phyloP scores from a whole-genome alignment of 2,797 vertebrate genomes.

The Tokudaia tokunoshimensis region DNA sequence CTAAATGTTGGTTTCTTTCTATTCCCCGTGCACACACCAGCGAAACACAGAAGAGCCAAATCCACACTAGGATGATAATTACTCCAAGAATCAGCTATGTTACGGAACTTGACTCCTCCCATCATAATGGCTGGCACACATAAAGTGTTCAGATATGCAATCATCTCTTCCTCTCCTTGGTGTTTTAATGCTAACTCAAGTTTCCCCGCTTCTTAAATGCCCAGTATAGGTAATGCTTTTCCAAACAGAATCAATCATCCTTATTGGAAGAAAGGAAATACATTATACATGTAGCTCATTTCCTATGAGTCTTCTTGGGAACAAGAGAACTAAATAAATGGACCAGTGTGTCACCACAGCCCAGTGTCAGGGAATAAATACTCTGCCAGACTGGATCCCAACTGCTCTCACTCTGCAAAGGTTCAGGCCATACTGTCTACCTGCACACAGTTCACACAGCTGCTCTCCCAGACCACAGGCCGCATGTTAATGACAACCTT shows the following conservation, averaged over 20 bases:
- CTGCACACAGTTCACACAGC: neutral
- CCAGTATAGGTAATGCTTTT: neutral
- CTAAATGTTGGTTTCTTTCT: conserved; percentile 28
- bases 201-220: neutral
- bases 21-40: neutral
- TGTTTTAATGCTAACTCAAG: neutral
- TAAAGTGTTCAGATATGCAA: neutral
- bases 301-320: neutral
- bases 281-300: neutral
- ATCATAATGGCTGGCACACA: neutral
- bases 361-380: neutral
- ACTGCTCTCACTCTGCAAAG: neutral
- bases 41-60: neutral
- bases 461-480: neutral
- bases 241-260: neutral
- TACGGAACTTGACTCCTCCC: neutral
- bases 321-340: neutral
- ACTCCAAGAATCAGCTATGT: neutral
- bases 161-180: neutral
- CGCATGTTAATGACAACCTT: neutral
- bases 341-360: neutral
- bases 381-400: neutral
- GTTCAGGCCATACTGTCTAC: neutral
- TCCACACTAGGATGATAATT: neutral
- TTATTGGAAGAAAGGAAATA: neutral